Conservation (phyloP, 2,113 vertebrate species). For the Antigone vipio region DNA sequence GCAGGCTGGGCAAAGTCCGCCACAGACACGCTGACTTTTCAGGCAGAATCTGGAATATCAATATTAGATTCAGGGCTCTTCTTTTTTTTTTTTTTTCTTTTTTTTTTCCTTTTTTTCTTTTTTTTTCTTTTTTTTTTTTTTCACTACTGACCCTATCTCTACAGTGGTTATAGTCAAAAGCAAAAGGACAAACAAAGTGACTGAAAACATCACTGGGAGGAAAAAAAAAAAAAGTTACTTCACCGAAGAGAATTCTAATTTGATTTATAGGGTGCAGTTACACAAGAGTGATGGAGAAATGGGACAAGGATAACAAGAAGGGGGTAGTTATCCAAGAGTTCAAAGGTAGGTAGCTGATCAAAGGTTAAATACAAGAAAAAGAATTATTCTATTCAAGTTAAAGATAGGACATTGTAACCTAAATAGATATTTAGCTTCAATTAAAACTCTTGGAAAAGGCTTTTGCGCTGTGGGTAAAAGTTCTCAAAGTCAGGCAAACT, state of each 20-base stretch:
- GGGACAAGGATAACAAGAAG: not conserved
- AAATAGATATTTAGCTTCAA: constrained; percentile 55
- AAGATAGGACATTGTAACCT: constrained; percentile 33
- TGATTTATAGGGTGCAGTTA: not conserved
- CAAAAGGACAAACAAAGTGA: not conserved
- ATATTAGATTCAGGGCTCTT: not conserved
- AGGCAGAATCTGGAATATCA: not conserved
- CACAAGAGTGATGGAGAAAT: not conserved
- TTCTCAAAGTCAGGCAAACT: constrained; percentile 61
- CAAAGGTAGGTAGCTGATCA: constrained; percentile 58
- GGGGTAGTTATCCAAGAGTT: not conserved
- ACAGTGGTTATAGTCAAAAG: not conserved
- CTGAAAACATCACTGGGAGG: not conserved
- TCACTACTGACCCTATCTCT: not conserved
- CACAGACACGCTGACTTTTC: not conserved
- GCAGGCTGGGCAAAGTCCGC: not conserved
- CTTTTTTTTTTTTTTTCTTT: accelerated
- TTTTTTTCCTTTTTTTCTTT: not conserved
- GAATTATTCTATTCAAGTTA: constrained; percentile 45
- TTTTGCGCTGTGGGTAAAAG: not conserved
- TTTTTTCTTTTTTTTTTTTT: not conserved
- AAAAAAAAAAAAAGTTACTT: not conserved
- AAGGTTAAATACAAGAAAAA: constrained; percentile 61
- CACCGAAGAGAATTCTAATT: not conserved
- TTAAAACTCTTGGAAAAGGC: constrained; percentile 36